Evolutionary conservation across 2,888 invertebrate genomes (phyloP), one percentile per base, ranked within the genome.

Genomic region (Leptarthrus brevirostris): DNA sequence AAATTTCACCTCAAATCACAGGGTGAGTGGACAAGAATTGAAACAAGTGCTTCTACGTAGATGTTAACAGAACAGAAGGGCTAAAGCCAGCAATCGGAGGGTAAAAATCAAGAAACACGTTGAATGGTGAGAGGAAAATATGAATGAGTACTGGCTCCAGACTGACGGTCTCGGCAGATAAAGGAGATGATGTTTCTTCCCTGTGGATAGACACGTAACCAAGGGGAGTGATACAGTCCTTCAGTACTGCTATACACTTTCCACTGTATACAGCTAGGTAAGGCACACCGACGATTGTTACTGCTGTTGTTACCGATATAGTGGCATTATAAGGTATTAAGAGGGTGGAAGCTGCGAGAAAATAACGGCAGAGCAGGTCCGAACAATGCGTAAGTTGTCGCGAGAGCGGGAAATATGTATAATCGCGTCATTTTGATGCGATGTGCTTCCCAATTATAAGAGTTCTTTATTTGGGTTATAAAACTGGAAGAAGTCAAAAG

Each of bases 71-170:
- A 69, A 52, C 69, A 52, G 69, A 52, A 72, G 72, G 56, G 36
- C 44, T 44, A 56, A n/a, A 72, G 72, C 22, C 40, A 26, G 22
- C 56, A 72, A 12, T 56, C 44, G 54, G 49, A 75, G 74, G 73
- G 75, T 74, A 75, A 76, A 75, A 76, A 74, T 75, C 75, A 76
- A 74, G 75, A 75, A 76, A 76, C 75, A 76, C 76, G 75, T 76
- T 76, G 75, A 74, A 74, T 73, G 64, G 58, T 72, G 34, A 49
- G 71, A 58, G 73, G 56, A 69, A 75, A 76, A 76, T 74, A 75
- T 75, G 75, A 76, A 75, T 75, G 75, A 76, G 74, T 74, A 75
- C 74, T 76, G 76, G 76, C 76, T 74, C 76, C 76, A 76, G 76
- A 75, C 76, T 75, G 76, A 75, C 76, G 75, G 76, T 75, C 76